Conservation (phyloP, 2,113 vertebrate species). For the Microcebus lehilahytsara region DNA sequence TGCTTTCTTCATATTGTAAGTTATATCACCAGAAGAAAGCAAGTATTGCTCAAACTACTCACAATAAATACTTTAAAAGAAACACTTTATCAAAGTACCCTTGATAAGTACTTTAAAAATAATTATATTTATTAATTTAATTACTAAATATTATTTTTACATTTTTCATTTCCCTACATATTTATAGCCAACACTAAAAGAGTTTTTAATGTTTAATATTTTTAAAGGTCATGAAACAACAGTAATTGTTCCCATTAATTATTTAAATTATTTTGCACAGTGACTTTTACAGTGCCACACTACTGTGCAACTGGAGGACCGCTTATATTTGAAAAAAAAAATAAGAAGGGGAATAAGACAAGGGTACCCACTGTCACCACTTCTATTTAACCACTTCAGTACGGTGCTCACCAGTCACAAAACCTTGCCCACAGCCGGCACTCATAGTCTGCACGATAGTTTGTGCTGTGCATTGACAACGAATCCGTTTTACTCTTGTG, state of each 20-base stretch:
- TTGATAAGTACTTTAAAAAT: no score
- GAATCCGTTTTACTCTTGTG: no score
- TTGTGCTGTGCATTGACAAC: no score
- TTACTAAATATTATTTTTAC: neutral
- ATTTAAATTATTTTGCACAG: neutral
- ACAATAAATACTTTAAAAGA: neutral
- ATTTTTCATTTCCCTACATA: neutral
- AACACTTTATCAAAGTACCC: neutral
- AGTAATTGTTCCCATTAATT: neutral
- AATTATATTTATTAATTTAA: neutral
- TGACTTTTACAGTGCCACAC: neutral
- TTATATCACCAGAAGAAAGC: neutral
- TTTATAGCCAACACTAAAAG: neutral
- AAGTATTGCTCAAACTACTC: neutral
- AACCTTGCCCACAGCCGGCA: no score
- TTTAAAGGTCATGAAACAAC: neutral
- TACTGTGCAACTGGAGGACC: neutral
- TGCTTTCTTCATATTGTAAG: neutral
- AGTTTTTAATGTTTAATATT: conserved; percentile 21
- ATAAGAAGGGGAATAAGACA: no score
- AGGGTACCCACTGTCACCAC: no score
- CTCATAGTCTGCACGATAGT: no score
- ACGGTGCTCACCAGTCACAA: no score
- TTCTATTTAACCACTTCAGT: no score
- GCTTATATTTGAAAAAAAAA: neutral